phyloP scores from a whole-genome alignment of 2,888 invertebrate genomes.

The Altica lythri region DNA sequence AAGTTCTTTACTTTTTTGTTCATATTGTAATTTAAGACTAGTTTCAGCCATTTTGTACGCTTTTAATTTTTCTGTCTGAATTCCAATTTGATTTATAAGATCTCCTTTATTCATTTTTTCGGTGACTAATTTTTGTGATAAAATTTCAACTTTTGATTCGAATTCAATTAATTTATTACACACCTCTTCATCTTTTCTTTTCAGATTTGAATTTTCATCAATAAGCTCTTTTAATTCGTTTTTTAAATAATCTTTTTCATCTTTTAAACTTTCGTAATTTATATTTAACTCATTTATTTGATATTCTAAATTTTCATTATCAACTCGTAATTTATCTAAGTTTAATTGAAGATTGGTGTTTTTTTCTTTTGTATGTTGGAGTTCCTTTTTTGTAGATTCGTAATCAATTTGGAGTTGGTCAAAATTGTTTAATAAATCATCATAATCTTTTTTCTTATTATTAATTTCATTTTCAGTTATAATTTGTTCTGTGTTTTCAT shows the following conservation, averaged over 20 bases:
- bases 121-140: constrained; percentile 46
- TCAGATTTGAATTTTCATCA: constrained; percentile 44
- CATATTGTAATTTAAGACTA: constrained; percentile 49
- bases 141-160: constrained; percentile 44
- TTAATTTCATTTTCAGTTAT: constrained; percentile 24
- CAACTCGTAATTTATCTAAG: constrained; percentile 57
- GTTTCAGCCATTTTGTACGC: constrained; percentile 54
- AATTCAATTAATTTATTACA: constrained; percentile 44
- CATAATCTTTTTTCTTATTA: constrained; percentile 39
- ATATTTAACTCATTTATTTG: constrained; percentile 58
- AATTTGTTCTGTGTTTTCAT: constrained; percentile 13
- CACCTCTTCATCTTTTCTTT: constrained; percentile 40
- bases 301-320: constrained; percentile 54
- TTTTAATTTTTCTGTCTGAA: constrained; percentile 53
- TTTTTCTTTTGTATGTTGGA: constrained; percentile 51
- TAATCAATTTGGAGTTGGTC: constrained; percentile 41
- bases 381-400: constrained; percentile 35
- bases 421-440: constrained; percentile 46
- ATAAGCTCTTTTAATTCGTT: constrained; percentile 45
- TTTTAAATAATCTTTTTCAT: constrained; percentile 53
- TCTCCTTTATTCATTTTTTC: constrained; percentile 44
- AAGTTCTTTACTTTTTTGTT: constrained; percentile 49
- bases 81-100: constrained; percentile 43
- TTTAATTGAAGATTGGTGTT: constrained; percentile 54
- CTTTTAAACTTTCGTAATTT: constrained; percentile 57